Evolutionary conservation across 2,888 invertebrate genomes (phyloP).

Genomic region (Empis stercorea): DNA sequence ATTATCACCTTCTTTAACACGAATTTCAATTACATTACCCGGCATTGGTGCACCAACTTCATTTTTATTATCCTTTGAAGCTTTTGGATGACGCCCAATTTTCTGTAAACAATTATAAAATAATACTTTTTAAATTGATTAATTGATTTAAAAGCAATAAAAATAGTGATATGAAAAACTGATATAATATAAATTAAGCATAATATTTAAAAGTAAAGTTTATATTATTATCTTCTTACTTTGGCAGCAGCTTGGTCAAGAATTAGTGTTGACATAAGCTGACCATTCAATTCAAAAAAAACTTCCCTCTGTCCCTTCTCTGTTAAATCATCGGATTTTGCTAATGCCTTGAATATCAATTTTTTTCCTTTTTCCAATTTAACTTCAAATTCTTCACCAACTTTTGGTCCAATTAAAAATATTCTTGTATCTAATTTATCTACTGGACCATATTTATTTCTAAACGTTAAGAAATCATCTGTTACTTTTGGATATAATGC

Average conservation of each 20-base stretch:
- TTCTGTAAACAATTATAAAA: no score
- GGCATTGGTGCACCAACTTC: constrained; percentile 96
- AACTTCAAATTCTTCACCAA: constrained; percentile 66
- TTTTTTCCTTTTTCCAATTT: constrained; percentile 88
- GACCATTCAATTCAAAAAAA: constrained; percentile 95
- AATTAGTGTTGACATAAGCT: constrained; percentile 79
- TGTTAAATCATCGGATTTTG: constrained; percentile 77
- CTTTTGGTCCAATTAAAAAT: constrained; percentile 81
- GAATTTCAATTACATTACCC: constrained; percentile 75
- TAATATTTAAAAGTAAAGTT: no score
- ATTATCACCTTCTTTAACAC: constrained; percentile 77
- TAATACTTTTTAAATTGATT: no score
- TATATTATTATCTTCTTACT: constrained; percentile 38
- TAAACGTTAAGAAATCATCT: constrained; percentile 69
- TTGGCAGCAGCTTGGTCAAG: constrained; percentile 76
- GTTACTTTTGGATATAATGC: constrained; percentile 88
- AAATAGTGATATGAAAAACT: no score
- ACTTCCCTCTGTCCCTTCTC: constrained; percentile 80
- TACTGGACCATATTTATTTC: constrained; percentile 77
- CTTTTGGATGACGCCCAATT: constrained; percentile 72
- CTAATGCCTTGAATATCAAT: constrained; percentile 76
- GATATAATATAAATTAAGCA: no score
- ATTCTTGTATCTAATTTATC: constrained; percentile 82
- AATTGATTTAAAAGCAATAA: no score
- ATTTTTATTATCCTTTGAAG: constrained; percentile 66